phyloP scores from a whole-genome alignment of 2,888 invertebrate species.

The Agrypnus murinus region DNA sequence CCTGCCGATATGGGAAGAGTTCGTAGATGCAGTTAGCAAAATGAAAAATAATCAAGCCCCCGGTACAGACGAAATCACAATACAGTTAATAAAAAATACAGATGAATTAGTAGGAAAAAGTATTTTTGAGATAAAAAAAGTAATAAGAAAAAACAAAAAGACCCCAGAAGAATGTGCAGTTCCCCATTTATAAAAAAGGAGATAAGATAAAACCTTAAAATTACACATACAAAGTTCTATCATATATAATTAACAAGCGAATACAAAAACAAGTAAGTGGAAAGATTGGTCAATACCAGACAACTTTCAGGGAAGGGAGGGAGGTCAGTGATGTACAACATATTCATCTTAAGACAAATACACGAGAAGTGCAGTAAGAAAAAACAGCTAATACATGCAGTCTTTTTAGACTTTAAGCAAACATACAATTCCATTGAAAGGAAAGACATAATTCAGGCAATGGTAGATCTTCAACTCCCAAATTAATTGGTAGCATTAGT shows the following conservation, averaged over 20 bases:
- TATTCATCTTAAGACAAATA: no score
- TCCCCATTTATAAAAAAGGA: background rate
- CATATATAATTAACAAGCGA: background rate
- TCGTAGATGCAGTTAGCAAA: background rate
- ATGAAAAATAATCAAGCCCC: background rate
- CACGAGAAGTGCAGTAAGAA: slow-evolving; percentile 13
- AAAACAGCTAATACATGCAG: background rate
- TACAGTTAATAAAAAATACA: background rate
- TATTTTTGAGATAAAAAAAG: background rate
- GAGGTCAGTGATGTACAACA: no score
- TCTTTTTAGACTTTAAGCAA: no score
- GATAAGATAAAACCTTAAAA: background rate
- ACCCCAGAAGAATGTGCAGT: background rate
- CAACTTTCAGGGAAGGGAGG: background rate
- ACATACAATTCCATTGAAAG: slow-evolving; percentile 7
- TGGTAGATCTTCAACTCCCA: background rate
- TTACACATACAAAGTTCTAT: background rate
- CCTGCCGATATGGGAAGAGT: background rate
- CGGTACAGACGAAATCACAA: background rate
- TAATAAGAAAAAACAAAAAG: background rate
- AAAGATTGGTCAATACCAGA: background rate
- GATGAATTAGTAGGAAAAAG: background rate
- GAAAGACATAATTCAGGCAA: background rate
- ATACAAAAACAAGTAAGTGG: background rate
- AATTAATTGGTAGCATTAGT: slow-evolving; percentile 4